Conservation (phyloP, 30 jellyfish, hydroid and myxozoan species). For the Haliclystus octoradiatus region DNA sequence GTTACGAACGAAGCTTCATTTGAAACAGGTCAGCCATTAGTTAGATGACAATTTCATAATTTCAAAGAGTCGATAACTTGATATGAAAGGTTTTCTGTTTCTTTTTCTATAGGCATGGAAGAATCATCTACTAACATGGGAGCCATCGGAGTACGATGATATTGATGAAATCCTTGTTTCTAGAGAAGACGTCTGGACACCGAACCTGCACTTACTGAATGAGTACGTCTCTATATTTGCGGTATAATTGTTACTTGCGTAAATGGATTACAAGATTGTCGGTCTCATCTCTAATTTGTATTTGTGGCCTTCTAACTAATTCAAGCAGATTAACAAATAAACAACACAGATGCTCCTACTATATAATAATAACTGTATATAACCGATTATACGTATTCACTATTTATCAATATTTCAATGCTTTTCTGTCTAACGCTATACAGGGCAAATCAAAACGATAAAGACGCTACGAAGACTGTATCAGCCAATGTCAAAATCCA, state of each 20-base stretch:
- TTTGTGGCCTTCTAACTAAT: too few relatives aligned
- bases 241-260: neutral
- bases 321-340: too few relatives aligned
- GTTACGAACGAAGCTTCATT: slow-evolving; percentile 31
- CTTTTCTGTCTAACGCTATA: too few relatives aligned
- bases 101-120: slow-evolving; percentile 41
- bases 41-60: neutral
- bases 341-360: too few relatives aligned
- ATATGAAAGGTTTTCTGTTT: too few relatives aligned
- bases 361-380: too few relatives aligned
- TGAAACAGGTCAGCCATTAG: slow-evolving; percentile 32
- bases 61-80: too few relatives aligned
- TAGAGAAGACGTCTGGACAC: slow-evolving; percentile 53
- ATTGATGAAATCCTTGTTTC: slow-evolving; percentile 35
- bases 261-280: slow-evolving; percentile 12
- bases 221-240: slow-evolving; percentile 17
- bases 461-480: slow-evolving; percentile 7
- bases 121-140: slow-evolving; percentile 40
- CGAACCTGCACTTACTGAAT: slow-evolving; percentile 39
- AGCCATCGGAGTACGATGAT: slow-evolving; percentile 24
- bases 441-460: slow-evolving; percentile 13
- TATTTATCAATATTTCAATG: too few relatives aligned
- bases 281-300: too few relatives aligned
- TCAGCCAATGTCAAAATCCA: slow-evolving; percentile 23
- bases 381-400: too few relatives aligned